Conservation (phyloP, 2,113 vertebrate species). For the Ictalurus punctatus region DNA sequence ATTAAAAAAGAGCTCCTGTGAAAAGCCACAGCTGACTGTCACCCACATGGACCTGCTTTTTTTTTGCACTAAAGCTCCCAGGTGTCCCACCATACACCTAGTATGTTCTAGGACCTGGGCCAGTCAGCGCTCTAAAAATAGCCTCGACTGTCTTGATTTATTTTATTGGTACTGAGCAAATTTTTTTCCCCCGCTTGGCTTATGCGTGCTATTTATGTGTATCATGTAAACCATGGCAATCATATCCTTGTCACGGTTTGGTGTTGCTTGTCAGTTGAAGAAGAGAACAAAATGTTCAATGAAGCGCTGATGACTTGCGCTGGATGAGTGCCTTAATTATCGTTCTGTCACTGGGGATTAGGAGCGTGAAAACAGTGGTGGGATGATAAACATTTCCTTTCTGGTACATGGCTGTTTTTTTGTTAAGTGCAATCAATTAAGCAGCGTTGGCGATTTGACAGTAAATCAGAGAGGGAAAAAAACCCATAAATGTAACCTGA, state of each 20-base stretch:
- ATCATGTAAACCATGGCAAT: slow-evolving; percentile 39
- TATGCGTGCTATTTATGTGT: slow-evolving; percentile 30
- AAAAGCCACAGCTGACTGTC: slow-evolving; percentile 52
- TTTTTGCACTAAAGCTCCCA: slow-evolving; percentile 45
- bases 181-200: neutral
- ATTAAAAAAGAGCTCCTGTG: slow-evolving; percentile 19
- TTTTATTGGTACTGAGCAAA: neutral
- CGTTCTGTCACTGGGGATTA: slow-evolving; percentile 18
- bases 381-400: neutral
- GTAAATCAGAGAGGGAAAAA: neutral
- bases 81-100: slow-evolving; percentile 27
- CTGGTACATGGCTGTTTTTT: neutral
- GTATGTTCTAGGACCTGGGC: slow-evolving; percentile 40
- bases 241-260: slow-evolving; percentile 23
- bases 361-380: neutral
- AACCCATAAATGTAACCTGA: neutral
- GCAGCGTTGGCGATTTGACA: neutral
- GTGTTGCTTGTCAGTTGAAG: slow-evolving; percentile 26
- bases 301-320: neutral
- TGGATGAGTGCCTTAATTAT: slow-evolving; percentile 19
- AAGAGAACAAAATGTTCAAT: slow-evolving; percentile 25
- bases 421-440: slow-evolving; percentile 1
- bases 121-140: slow-evolving; percentile 39
- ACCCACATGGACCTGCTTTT: slow-evolving; percentile 39
- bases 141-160: neutral